phyloP scores from a whole-genome alignment of 2,888 invertebrate genomes.

The Isotomurus palustris region DNA sequence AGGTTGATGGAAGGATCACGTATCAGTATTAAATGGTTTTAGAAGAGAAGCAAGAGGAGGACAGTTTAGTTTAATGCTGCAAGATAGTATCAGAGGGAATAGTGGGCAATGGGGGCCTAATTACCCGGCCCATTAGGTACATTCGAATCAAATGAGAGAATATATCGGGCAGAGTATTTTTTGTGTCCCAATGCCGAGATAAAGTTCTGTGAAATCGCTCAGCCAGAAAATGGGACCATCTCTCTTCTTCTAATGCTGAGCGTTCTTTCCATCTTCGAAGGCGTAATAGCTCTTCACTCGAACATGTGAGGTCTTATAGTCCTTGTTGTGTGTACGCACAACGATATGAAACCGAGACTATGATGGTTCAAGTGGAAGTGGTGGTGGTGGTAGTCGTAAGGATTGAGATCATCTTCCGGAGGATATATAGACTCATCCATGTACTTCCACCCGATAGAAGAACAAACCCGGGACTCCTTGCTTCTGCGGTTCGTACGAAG shows the following conservation, averaged over 20 bases:
- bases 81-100: slow-evolving; percentile 15
- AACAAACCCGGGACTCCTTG: slow-evolving; percentile 13
- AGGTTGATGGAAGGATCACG: no score
- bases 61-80: slow-evolving; percentile 1
- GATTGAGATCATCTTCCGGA: no score
- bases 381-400: no score
- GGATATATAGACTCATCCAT: not conserved
- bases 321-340: no score
- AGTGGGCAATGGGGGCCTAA: slow-evolving; percentile 43
- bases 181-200: slow-evolving; percentile 43
- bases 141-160: slow-evolving; percentile 47
- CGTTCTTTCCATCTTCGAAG: no score
- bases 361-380: no score
- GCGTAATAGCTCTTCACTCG: no score
- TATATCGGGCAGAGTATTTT: slow-evolving; percentile 44
- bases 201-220: slow-evolving; percentile 46
- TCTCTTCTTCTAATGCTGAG: slow-evolving; percentile 10
- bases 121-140: slow-evolving; percentile 46
- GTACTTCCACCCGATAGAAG: slow-evolving; percentile 5
- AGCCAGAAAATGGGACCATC: slow-evolving; percentile 46
- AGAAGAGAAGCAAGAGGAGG: not conserved
- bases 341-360: no score
- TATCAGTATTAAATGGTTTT: slow-evolving; percentile 1
- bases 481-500: slow-evolving; percentile 31
- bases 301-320: no score